Conservation (phyloP, 2,113 vertebrate species). For the Indicator indicator region DNA sequence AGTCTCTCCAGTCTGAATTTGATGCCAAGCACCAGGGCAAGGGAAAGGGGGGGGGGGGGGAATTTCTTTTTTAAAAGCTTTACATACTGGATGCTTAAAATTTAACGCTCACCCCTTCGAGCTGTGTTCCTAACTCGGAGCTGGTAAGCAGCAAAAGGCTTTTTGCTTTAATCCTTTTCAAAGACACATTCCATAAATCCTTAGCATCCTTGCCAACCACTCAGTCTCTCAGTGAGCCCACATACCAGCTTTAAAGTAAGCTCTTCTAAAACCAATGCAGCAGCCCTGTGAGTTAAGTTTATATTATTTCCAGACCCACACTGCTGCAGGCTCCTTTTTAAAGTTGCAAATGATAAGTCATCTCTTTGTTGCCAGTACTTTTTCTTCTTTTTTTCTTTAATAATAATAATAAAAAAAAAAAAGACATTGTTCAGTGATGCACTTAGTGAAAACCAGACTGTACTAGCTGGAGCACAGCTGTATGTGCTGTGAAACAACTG, state of each 20-base stretch:
- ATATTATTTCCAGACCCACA: slow-evolving; percentile 82
- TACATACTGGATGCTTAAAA: slow-evolving; percentile 36
- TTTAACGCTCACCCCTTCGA: slow-evolving; percentile 52
- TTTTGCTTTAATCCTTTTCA: slow-evolving; percentile 78
- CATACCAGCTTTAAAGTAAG: slow-evolving; percentile 83
- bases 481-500: background rate
- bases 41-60: background rate
- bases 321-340: slow-evolving; percentile 69
- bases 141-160: slow-evolving; percentile 75
- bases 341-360: slow-evolving; percentile 72
- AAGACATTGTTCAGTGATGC: slow-evolving; percentile 27
- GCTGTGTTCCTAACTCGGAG: slow-evolving; percentile 58
- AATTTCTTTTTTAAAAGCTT: slow-evolving; percentile 48
- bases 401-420: background rate
- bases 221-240: slow-evolving; percentile 66
- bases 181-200: slow-evolving; percentile 82
- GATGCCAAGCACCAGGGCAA: slow-evolving; percentile 59
- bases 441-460: slow-evolving; percentile 63
- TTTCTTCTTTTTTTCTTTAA: background rate
- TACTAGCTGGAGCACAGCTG: background rate
- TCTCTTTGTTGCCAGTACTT: slow-evolving; percentile 61
- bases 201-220: slow-evolving; percentile 77
- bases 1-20: slow-evolving; percentile 64
- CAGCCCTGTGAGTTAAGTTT: slow-evolving; percentile 74
- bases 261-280: slow-evolving; percentile 75